phyloP scores from a whole-genome alignment of 2,888 invertebrate genomes.

The Phania funesta region DNA sequence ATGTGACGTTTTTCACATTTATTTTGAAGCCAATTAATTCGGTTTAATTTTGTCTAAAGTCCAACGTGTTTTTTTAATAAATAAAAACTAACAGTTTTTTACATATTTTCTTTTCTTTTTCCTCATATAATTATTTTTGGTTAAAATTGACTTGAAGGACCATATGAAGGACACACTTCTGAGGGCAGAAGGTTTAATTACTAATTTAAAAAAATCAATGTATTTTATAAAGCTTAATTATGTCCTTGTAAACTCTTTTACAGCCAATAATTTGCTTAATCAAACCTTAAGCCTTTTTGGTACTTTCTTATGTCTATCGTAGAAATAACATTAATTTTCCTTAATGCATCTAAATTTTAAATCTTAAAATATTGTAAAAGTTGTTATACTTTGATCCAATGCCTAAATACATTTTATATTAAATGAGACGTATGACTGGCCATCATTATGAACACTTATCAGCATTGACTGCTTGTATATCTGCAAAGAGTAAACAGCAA shows the following conservation, averaged over 20 bases:
- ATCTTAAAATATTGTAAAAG: slow-evolving; percentile 11
- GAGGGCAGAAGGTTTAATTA: too few species aligned
- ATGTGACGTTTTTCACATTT: too few species aligned
- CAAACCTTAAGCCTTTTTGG: background rate
- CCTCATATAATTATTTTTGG: too few species aligned
- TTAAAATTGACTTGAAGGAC: too few species aligned
- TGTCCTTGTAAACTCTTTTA: background rate
- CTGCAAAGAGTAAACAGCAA: slow-evolving; percentile 4
- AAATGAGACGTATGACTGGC: slow-evolving; percentile 59
- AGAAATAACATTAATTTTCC: slow-evolving; percentile 12
- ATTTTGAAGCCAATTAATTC: too few species aligned
- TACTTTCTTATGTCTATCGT: background rate
- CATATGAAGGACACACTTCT: too few species aligned
- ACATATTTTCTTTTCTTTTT: too few species aligned
- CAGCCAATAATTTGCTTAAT: background rate
- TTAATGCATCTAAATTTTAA: slow-evolving; percentile 7
- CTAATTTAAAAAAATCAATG: too few species aligned
- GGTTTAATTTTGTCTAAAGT: too few species aligned
- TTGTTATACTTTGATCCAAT: slow-evolving; percentile 24
- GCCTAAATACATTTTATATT: slow-evolving; percentile 30
- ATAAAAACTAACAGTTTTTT: too few species aligned
- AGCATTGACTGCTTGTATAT: slow-evolving; percentile 30
- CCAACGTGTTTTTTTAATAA: too few species aligned
- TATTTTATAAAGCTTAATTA: too few species aligned
- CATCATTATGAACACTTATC: slow-evolving; percentile 59